Percentiles rank a stretch among this genome's conserved stretches.
phyloP scores from a whole-genome alignment of 2,888 invertebrate species.

The Peribatodes rhomboidaria region DNA sequence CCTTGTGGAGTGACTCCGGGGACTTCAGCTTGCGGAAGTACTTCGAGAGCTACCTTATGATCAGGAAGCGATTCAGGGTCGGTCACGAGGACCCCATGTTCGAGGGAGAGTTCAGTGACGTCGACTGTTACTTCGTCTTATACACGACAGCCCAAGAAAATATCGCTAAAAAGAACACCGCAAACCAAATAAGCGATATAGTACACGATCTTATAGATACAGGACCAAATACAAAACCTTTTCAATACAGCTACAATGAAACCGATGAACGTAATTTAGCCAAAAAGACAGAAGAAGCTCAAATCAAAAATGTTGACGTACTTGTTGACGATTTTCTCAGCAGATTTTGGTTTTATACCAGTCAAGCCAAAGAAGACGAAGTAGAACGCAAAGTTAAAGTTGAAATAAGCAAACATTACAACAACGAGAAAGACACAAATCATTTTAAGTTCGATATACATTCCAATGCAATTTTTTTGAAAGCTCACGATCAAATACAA shows the following conservation, averaged over 20 bases:
- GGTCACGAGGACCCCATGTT: slow-evolving; percentile 52
- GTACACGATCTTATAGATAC: slow-evolving; percentile 52
- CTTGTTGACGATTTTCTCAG: slow-evolving; percentile 53
- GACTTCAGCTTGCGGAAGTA: slow-evolving; percentile 56
- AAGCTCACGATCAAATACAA: neutral
- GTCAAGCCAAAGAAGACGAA: slow-evolving; percentile 56
- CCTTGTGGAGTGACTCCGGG: slow-evolving; percentile 47
- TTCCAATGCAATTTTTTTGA: slow-evolving; percentile 30
- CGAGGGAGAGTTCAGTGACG: slow-evolving; percentile 47
- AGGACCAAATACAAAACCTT: slow-evolving; percentile 39
- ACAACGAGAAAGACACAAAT: slow-evolving; percentile 47
- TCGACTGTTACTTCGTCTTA: slow-evolving; percentile 54
- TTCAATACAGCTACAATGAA: slow-evolving; percentile 52
- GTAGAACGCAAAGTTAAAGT: slow-evolving; percentile 54
- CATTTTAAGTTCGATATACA: slow-evolving; percentile 54
- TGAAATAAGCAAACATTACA: slow-evolving; percentile 54
- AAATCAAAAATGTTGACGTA: neutral
- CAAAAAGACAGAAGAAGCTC: slow-evolving; percentile 41
- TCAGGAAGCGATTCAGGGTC: slow-evolving; percentile 51
- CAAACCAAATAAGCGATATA: slow-evolving; percentile 38
- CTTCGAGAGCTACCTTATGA: slow-evolving; percentile 56
- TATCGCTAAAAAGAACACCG: neutral
- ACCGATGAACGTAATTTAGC: slow-evolving; percentile 48
- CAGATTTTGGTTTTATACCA: slow-evolving; percentile 59
- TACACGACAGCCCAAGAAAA: slow-evolving; percentile 55